Evolutionary conservation across 2,113 vertebrate genomes (phyloP).

Genomic region (Cochlearius cochlearius): DNA sequence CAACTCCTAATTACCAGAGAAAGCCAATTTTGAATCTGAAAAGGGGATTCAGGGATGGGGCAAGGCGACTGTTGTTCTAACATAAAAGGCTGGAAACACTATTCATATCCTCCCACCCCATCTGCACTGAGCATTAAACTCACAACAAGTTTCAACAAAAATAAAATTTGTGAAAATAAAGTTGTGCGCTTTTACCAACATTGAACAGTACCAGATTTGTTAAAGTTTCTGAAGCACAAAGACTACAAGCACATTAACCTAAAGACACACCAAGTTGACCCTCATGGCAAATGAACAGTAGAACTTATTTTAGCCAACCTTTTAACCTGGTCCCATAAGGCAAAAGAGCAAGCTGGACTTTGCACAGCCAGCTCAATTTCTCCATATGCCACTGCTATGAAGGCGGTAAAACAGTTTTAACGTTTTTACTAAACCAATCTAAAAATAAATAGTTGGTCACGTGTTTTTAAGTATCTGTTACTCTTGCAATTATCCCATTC

Average conservation of each 20-base stretch:
- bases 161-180: neutral
- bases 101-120: neutral
- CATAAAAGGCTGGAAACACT: neutral
- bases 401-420: neutral
- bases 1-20: neutral
- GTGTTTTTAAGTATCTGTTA: neutral
- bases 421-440: neutral
- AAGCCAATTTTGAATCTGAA: neutral
- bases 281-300: neutral
- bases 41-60: neutral
- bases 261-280: neutral
- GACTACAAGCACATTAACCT: neutral
- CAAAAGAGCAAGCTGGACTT: neutral
- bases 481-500: neutral
- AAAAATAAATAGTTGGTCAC: neutral
- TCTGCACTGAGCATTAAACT: neutral
- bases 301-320: neutral
- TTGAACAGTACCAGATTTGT: neutral
- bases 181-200: neutral
- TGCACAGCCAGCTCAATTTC: neutral
- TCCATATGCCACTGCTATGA: neutral
- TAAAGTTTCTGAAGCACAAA: neutral
- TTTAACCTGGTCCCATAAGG: neutral
- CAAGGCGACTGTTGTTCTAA: neutral
- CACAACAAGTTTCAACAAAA: neutral